Conservation (phyloP, 35 echinoderm and acorn worm genomes). For the Chiridota heheva region DNA sequence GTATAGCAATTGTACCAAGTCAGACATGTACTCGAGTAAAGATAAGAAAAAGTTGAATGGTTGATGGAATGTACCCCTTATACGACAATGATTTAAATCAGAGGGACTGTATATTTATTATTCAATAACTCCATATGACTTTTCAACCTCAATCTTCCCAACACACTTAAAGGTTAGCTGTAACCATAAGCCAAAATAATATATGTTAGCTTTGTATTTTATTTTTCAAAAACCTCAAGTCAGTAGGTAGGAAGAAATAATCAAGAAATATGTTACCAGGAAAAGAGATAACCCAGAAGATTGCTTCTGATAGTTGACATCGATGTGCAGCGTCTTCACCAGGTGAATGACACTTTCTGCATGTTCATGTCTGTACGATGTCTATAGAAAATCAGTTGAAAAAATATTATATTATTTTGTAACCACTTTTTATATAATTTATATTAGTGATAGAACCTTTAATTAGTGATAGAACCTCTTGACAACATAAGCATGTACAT, state of each 20-base stretch:
- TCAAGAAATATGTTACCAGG: slow-evolving; percentile 32
- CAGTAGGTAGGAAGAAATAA: background rate
- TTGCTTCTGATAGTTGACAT: slow-evolving; percentile 45
- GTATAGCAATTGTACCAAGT: background rate
- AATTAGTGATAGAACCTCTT: too few species aligned
- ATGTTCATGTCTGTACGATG: slow-evolving; percentile 31
- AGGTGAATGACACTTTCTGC: slow-evolving; percentile 35
- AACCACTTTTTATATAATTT: too few species aligned
- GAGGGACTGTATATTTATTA: background rate
- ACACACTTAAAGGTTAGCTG: too few species aligned
- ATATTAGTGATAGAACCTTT: too few species aligned
- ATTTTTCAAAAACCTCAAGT: background rate
- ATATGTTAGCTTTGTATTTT: background rate
- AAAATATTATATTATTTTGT: too few species aligned
- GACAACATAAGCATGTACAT: too few species aligned
- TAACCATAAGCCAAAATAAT: background rate
- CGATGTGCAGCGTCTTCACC: slow-evolving; percentile 36
- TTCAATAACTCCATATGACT: background rate
- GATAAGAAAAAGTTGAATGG: background rate
- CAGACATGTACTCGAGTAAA: background rate
- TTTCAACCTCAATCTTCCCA: background rate
- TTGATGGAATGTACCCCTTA: background rate
- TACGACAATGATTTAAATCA: background rate
- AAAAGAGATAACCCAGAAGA: slow-evolving; percentile 48
- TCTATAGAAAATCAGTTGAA: background rate